Evolutionary conservation across 1,140 invertebrate genomes (phyloP), one percentile per base, ranked within the genome.

Genomic region (Tachypleus tridentatus): DNA sequence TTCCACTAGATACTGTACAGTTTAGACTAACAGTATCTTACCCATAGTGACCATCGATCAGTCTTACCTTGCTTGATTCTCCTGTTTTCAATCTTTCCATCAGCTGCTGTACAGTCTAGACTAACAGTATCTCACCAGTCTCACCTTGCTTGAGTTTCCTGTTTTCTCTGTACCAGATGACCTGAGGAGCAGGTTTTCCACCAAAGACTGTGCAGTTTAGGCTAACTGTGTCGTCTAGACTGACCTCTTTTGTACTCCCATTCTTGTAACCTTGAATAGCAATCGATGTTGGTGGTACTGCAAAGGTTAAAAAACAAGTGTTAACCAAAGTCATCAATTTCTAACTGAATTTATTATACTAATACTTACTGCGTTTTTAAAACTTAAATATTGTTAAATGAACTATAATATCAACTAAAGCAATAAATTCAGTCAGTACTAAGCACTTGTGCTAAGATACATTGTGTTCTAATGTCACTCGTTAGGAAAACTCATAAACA

Each of bases 151-250:
- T 88, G 66, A 92, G 82, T 77, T 88, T 86, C 10, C 85, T 83
- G 71, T 89, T 87, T 61, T 88, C 88, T 64, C 89, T 82, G 76
- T 87, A 93, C 92, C 92, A 96, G 57, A 88, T 82, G 61, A 95
- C 89, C 74, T 84, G 85, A 8, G 91, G 87, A 6, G 90, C 86
- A 3, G 92, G 92, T 77, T 93, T 93, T 3, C 91, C 85, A 71
- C 91, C 89, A 69, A 83, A 84, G 53, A 91, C 89, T 52, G 85
- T 79, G 74, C 93, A 95, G 70, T 90, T 87, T 59, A 96, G 76
- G 50, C 83, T 82, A 47, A 91, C 79, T 51, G 86, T 84, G 72
- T 90, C 85, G 54, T 89, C 87, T 69, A 93, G 88, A 72, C 86
- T 86, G 29, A 96, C 86, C 74, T 91, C 88, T 62, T 95, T 86